Conservation (phyloP, 2,888 invertebrate genomes). For the Malacosoma neustria region DNA sequence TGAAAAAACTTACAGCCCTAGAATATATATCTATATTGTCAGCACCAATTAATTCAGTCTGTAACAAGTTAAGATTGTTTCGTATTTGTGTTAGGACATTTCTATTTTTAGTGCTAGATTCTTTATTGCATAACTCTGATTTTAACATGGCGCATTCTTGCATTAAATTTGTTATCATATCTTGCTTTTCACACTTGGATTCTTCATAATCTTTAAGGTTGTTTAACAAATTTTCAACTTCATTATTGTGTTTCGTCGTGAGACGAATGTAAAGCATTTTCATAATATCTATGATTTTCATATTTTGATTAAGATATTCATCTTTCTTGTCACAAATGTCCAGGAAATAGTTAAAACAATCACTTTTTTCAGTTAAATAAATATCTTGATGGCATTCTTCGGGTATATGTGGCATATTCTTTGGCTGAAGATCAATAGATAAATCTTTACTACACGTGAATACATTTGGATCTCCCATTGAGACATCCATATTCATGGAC, state of each 20-base stretch:
- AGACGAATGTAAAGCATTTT: conserved; percentile 45
- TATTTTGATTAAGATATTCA: conserved; percentile 25
- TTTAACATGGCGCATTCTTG: neutral
- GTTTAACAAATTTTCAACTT: conserved; percentile 51
- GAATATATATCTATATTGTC: conserved; percentile 11
- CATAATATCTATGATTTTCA: conserved; percentile 52
- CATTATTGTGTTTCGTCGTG: conserved; percentile 38
- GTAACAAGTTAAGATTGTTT: conserved; percentile 25
- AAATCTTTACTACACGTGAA: conserved; percentile 26
- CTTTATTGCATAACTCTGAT: neutral
- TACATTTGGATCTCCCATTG: conserved; percentile 33
- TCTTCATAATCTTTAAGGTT: conserved; percentile 46
- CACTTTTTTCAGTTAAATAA: conserved; percentile 42
- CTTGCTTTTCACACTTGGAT: conserved; percentile 27
- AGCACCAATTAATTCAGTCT: conserved; percentile 13
- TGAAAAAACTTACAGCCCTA: conserved; percentile 25
- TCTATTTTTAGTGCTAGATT: neutral
- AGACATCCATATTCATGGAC: conserved; percentile 53
- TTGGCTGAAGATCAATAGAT: conserved; percentile 17
- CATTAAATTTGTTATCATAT: conserved; percentile 21
- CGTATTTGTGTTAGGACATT: conserved; percentile 28
- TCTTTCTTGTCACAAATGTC: conserved; percentile 39
- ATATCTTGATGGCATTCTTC: conserved; percentile 30
- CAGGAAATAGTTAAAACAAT: conserved; percentile 44
- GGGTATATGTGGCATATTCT: conserved; percentile 29